Conservation (phyloP, 2,888 invertebrate genomes). For the Perdita meconis region DNA sequence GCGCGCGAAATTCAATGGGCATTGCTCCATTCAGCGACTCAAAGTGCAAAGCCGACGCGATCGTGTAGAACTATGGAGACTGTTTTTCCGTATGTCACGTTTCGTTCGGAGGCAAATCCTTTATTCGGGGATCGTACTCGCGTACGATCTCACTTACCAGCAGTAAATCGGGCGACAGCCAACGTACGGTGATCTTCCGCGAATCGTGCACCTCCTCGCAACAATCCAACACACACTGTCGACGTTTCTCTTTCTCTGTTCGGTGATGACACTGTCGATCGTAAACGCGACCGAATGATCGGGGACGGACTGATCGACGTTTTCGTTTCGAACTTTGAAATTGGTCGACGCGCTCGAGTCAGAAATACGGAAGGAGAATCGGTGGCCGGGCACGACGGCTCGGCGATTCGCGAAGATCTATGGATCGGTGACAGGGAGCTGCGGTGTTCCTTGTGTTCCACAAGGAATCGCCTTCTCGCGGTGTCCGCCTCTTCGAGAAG, state of each 20-base stretch:
- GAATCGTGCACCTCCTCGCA: constrained; percentile 17
- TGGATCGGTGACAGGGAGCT: constrained; percentile 3
- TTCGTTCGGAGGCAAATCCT: too few species aligned
- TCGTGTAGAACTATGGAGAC: too few species aligned
- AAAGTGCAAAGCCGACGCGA: too few species aligned
- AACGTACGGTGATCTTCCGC: constrained; percentile 9
- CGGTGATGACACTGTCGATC: not conserved
- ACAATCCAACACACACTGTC: constrained; percentile 33
- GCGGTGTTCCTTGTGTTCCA: not conserved
- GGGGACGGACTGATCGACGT: not conserved
- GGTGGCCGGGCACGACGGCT: constrained; percentile 4
- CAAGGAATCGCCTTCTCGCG: not conserved
- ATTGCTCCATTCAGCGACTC: too few species aligned
- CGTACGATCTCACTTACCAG: constrained; percentile 45
- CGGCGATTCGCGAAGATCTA: constrained; percentile 17
- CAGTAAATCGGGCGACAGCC: constrained; percentile 16
- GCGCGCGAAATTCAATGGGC: too few species aligned
- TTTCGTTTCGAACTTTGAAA: too few species aligned
- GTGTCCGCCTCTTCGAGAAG: not conserved
- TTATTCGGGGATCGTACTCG: too few species aligned
- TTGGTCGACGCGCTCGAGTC: not conserved
- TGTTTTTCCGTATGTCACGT: too few species aligned
- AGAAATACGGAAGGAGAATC: not conserved
- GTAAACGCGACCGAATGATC: not conserved
- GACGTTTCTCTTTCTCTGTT: not conserved